These are phyloP conservation scores for Dysmachus trigonus DNA, from an alignment of 2,888 invertebrate species.

Conservation along the genomic window DNA sequence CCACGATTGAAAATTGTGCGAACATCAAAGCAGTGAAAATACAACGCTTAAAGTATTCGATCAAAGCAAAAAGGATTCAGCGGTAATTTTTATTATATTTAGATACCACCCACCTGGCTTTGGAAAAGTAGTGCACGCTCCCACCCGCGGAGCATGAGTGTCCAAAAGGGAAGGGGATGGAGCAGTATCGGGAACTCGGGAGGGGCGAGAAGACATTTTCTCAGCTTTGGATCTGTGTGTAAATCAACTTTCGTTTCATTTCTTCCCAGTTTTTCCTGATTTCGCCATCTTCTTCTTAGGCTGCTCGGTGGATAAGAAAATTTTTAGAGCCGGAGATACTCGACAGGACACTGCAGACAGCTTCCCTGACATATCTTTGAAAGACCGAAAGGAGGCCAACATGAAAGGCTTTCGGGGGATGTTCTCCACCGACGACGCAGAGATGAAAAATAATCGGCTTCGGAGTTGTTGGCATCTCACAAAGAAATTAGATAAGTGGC, in stretches of 20 bases:
- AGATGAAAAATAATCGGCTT: conserved; percentile 26
- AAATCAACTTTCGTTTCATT: conserved; percentile 14
- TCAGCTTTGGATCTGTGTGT: not conserved
- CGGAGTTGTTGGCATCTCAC: conserved; percentile 9
- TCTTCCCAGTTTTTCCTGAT: not conserved
- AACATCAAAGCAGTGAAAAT: not conserved
- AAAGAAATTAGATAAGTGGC: conserved; percentile 30
- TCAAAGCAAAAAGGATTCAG: not conserved
- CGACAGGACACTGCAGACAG: not conserved
- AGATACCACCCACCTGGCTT: conserved; percentile 1
- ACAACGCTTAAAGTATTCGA: conserved; percentile 15
- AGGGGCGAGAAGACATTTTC: not conserved
- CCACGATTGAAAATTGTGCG: conserved; percentile 1
- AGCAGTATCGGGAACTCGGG: not conserved
- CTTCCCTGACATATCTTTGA: conserved; percentile 25
- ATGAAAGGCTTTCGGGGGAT: conserved; percentile 27
- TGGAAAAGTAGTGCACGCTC: not conserved
- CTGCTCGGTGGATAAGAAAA: conserved; percentile 8
- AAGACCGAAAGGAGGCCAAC: conserved; percentile 31
- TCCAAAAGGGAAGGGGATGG: not conserved
- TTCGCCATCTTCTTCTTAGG: not conserved
- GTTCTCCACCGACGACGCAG: not conserved
- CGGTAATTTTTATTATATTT: not conserved
- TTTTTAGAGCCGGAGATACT: conserved; percentile 21
- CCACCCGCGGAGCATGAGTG: not conserved